Conservation (phyloP, 2,113 vertebrate genomes). For the Tachysurus vachellii region DNA sequence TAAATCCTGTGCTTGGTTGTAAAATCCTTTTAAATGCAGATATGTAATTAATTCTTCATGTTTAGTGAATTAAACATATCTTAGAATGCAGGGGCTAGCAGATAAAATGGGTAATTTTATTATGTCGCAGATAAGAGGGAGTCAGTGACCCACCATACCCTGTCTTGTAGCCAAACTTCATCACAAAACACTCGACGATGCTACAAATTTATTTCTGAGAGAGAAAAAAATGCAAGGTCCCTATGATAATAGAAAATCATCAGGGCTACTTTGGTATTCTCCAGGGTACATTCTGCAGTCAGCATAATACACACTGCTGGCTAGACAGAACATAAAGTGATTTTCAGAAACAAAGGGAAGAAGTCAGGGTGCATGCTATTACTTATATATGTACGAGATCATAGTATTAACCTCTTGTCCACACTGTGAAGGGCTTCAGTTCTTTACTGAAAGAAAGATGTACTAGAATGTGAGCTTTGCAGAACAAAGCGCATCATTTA, state of each 20-base stretch:
- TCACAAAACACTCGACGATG: constrained; percentile 54
- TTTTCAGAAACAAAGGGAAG: constrained; percentile 71
- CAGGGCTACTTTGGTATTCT: constrained; percentile 64
- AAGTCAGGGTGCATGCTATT: constrained; percentile 64
- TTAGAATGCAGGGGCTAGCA: constrained; percentile 54
- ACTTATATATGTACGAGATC: constrained; percentile 70
- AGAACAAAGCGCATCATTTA: constrained; percentile 67
- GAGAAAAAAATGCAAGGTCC: constrained; percentile 56
- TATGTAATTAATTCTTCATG: constrained; percentile 80
- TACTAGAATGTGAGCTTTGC: constrained; percentile 44
- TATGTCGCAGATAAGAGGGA: constrained; percentile 72
- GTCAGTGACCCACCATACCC: constrained; percentile 36
- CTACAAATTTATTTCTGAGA: constrained; percentile 72
- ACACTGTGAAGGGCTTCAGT: constrained; percentile 5
- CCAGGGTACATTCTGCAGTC: constrained; percentile 67
- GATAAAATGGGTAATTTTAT: constrained; percentile 64
- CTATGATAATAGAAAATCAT: constrained; percentile 76
- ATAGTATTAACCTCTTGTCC: constrained; percentile 75
- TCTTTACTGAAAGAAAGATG: constrained; percentile 57
- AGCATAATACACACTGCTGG: constrained; percentile 57
- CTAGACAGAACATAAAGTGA: constrained; percentile 54
- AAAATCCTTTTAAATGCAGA: constrained; percentile 76
- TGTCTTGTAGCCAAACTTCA: constrained; percentile 34
- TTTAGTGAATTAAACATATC: constrained; percentile 77
- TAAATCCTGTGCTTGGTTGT: constrained; percentile 52